Conservation (phyloP, 2,888 invertebrate species). For the Melieria picta region DNA sequence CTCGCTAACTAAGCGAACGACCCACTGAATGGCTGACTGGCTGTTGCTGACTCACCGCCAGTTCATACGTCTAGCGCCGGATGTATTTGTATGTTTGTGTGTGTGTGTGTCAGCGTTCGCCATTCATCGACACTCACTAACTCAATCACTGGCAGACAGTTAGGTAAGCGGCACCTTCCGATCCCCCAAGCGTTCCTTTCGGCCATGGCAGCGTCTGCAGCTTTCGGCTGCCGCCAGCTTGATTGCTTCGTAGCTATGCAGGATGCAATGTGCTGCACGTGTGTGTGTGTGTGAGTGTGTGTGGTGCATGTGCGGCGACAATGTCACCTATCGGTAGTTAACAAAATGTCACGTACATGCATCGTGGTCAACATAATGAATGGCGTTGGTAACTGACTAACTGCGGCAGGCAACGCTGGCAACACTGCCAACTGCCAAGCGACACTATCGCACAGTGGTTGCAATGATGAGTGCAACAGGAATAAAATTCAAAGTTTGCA, state of each 20-base stretch:
- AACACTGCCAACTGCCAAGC: background rate
- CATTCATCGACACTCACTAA: slow-evolving; percentile 18
- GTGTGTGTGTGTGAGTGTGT: background rate
- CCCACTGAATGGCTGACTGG: no score
- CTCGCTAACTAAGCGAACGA: no score
- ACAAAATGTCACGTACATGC: slow-evolving; percentile 38
- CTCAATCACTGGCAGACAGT: slow-evolving; percentile 10
- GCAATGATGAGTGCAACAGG: no score
- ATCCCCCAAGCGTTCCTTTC: background rate
- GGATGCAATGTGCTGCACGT: background rate
- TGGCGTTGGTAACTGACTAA: slow-evolving; percentile 13
- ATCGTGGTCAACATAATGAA: slow-evolving; percentile 38
- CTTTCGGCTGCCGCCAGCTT: background rate
- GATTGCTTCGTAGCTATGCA: no score
- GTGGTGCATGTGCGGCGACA: slow-evolving; percentile 15
- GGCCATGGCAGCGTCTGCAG: background rate
- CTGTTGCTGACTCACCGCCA: no score
- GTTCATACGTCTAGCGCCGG: no score
- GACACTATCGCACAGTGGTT: no score
- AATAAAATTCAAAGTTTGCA: no score
- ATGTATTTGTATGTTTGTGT: no score
- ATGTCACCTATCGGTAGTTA: slow-evolving; percentile 38
- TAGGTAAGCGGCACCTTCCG: background rate
- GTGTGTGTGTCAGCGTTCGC: background rate
- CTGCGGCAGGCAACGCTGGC: background rate